Evolutionary conservation across 2,888 invertebrate species (phyloP).

Genomic region (Chydorus sphaericus): DNA sequence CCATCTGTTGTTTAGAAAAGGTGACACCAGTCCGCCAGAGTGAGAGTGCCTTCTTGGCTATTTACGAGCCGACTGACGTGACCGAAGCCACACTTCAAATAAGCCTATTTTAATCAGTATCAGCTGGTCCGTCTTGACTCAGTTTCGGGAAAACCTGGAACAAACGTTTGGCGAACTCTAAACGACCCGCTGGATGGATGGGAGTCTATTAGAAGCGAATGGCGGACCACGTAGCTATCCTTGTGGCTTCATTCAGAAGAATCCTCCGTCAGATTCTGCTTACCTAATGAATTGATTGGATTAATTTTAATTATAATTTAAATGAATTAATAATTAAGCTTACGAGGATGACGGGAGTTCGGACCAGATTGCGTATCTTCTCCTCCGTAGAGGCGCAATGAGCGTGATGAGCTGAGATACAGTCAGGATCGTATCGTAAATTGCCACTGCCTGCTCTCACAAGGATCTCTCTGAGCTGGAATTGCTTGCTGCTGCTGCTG

Average conservation of each 20-base stretch:
- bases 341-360: slow-evolving; percentile 50
- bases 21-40: slow-evolving; percentile 81
- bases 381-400: slow-evolving; percentile 82
- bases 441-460: slow-evolving; percentile 15
- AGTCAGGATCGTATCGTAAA: slow-evolving; percentile 63
- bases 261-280: too few relatives aligned
- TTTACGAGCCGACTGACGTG: slow-evolving; percentile 68
- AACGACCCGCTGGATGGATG: slow-evolving; percentile 82
- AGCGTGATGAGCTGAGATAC: slow-evolving; percentile 66
- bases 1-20: slow-evolving; percentile 66
- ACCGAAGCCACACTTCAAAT: slow-evolving; percentile 88
- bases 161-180: slow-evolving; percentile 91
- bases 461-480: slow-evolving; percentile 12
- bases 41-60: slow-evolving; percentile 47
- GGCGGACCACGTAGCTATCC: slow-evolving; percentile 79
- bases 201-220: slow-evolving; percentile 70
- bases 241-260: slow-evolving; percentile 53
- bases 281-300: background rate
- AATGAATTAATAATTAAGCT: slow-evolving; percentile 18
- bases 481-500: too few relatives aligned
- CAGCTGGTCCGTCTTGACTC: slow-evolving; percentile 88
- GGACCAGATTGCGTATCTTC: slow-evolving; percentile 49
- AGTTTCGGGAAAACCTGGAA: slow-evolving; percentile 78
- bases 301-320: background rate
- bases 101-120: slow-evolving; percentile 92